These are phyloP conservation scores for Megaceryle maxima DNA, from an alignment of 2,113 vertebrate genomes.

Conservation along the genomic window DNA sequence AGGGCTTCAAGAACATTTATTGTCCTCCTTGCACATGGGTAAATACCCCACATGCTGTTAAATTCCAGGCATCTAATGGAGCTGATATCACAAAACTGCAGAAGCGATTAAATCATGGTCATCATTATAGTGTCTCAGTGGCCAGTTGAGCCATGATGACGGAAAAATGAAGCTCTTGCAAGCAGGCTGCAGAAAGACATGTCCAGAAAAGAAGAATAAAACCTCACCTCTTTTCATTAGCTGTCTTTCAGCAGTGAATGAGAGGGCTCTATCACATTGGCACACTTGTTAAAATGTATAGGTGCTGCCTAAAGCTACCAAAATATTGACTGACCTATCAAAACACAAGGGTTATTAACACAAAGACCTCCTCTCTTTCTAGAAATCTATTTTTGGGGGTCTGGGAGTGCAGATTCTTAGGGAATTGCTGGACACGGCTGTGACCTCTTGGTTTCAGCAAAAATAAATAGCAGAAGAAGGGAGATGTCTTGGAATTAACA, in stretches of 20 bases:
- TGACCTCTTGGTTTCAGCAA: constrained; percentile 1
- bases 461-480: constrained; percentile 9
- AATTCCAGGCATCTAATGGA: neutral
- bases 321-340: constrained; percentile 64
- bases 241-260: constrained; percentile 10
- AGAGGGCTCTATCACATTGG: constrained; percentile 23
- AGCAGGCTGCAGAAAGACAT: neutral
- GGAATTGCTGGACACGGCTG: constrained; percentile 11
- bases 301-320: constrained; percentile 25
- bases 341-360: constrained; percentile 48
- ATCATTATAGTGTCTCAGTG: neutral
- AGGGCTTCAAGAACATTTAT: neutral
- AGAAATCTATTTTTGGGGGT: constrained; percentile 13
- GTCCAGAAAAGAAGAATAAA: constrained; percentile 4
- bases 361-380: constrained; percentile 40
- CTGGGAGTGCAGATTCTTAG: constrained; percentile 28
- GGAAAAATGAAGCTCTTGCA: constrained; percentile 14
- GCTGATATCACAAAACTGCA: neutral
- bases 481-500: neutral
- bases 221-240: constrained; percentile 16
- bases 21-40: neutral
- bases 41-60: neutral
- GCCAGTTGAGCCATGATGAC: neutral
- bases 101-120: neutral
- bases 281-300: constrained; percentile 36